Percentiles rank a stretch among this genome's conserved stretches.
Conservation (phyloP, 2,797 vertebrate species). For the Anas flavirostris region DNA sequence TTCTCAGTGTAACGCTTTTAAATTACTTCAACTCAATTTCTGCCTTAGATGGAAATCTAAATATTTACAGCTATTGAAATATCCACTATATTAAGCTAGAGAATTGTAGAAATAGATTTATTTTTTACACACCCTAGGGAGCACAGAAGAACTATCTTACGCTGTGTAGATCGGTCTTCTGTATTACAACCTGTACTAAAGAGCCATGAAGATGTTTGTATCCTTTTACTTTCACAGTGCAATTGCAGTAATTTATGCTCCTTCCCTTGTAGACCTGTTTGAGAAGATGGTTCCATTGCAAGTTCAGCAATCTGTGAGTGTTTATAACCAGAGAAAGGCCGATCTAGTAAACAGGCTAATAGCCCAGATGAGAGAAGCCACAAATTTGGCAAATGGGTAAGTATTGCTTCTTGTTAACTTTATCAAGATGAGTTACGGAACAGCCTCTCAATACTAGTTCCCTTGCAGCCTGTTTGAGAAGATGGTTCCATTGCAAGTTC, state of each 20-base stretch:
- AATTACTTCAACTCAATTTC: not conserved
- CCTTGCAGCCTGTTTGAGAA: slow-evolving; percentile 85
- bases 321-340: slow-evolving; percentile 90
- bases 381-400: slow-evolving; percentile 96
- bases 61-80: not conserved
- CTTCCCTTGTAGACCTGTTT: slow-evolving; percentile 88
- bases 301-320: slow-evolving; percentile 91
- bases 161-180: not conserved
- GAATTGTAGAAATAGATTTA: not conserved
- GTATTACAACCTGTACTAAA: not conserved
- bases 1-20: not conserved
- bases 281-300: slow-evolving; percentile 98
- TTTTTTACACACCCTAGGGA: not conserved
- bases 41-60: not conserved
- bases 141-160: not conserved
- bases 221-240: not conserved
- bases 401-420: not conserved
- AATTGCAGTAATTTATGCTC: not conserved
- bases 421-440: not conserved
- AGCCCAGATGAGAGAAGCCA: slow-evolving; percentile 95
- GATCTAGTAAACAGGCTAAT: slow-evolving; percentile 93
- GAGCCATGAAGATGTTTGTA: not conserved
- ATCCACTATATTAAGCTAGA: not conserved
- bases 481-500: slow-evolving; percentile 96
- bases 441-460: not conserved